Evolutionary conservation across 2,113 vertebrate species (phyloP).

Genomic region (Pao palembangensis): DNA sequence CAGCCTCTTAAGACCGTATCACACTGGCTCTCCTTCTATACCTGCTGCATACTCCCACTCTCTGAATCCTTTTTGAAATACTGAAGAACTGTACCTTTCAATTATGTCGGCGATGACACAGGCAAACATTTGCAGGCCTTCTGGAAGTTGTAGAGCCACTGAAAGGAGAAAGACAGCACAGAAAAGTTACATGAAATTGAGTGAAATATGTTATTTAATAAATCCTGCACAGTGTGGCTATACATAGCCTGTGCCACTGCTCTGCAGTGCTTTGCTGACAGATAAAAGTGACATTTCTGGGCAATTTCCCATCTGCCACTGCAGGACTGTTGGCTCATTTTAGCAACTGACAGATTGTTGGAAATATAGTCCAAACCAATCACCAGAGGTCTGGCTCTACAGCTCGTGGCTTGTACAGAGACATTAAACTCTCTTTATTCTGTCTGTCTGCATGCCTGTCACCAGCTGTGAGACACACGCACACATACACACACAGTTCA

Average conservation of each 20-base stretch:
- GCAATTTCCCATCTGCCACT: slow-evolving; percentile 34
- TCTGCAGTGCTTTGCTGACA: slow-evolving; percentile 41
- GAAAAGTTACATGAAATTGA: slow-evolving; percentile 38
- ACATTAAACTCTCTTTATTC: slow-evolving; percentile 31
- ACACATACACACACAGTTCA: neutral
- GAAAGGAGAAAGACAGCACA: slow-evolving; percentile 27
- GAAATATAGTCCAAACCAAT: slow-evolving; percentile 53
- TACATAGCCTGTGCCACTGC: slow-evolving; percentile 29
- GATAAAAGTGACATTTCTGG: slow-evolving; percentile 49
- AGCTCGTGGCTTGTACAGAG: slow-evolving; percentile 29
- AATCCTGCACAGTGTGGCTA: slow-evolving; percentile 26
- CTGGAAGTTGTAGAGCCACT: slow-evolving; percentile 97
- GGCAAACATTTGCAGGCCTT: slow-evolving; percentile 96
- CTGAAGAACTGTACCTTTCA: slow-evolving; percentile 79
- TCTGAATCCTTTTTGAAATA: neutral
- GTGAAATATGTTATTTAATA: slow-evolving; percentile 40
- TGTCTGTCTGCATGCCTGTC: slow-evolving; percentile 25
- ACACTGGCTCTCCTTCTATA: slow-evolving; percentile 9
- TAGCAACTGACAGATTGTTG: slow-evolving; percentile 38
- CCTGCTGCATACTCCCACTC: slow-evolving; percentile 1
- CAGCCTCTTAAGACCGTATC: slow-evolving; percentile 7
- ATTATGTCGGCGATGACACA: slow-evolving; percentile 94
- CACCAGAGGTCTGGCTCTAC: slow-evolving; percentile 31
- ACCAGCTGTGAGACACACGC: slow-evolving; percentile 8
- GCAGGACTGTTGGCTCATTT: slow-evolving; percentile 48